A percentile compares a stretch with the other conserved stretches of the same genome.
Conservation (phyloP, 2,888 invertebrate species). For the Icerya purchasi region DNA sequence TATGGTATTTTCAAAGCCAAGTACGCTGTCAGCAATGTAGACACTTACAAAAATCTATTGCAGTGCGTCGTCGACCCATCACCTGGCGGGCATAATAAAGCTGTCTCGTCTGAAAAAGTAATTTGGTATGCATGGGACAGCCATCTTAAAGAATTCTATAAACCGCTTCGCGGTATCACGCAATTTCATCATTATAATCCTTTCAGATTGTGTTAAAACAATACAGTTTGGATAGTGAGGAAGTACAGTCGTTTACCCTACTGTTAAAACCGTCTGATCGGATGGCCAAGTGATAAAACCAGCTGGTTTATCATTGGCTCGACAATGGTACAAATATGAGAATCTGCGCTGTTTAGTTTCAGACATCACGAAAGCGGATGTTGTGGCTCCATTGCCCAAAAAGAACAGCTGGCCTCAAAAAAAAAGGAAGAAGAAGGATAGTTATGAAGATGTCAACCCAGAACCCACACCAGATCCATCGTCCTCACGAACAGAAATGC, state of each 20-base stretch:
- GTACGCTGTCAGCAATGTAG: neutral
- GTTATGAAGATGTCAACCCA: too few species aligned
- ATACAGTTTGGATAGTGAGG: neutral
- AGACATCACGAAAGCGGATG: neutral
- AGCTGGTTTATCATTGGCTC: neutral
- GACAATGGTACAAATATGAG: slow-evolving; percentile 1
- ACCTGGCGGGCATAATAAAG: neutral
- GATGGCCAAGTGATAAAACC: neutral
- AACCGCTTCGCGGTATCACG: neutral
- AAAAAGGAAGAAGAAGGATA: too few species aligned
- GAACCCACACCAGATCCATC: too few species aligned
- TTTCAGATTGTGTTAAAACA: neutral
- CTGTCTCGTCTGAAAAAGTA: neutral
- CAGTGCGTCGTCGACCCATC: neutral
- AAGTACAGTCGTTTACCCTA: neutral
- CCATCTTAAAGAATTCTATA: neutral
- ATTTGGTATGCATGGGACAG: slow-evolving; percentile 1
- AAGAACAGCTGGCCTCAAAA: neutral
- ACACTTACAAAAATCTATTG: neutral
- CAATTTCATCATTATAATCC: neutral
- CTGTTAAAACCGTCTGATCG: neutral
- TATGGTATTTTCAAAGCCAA: neutral
- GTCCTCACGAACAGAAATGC: too few species aligned
- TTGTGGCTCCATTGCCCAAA: neutral
- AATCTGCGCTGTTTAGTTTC: slow-evolving; percentile 1